phyloP scores from a whole-genome alignment of 1,140 invertebrate genomes.

The Anastatus disparis region DNA sequence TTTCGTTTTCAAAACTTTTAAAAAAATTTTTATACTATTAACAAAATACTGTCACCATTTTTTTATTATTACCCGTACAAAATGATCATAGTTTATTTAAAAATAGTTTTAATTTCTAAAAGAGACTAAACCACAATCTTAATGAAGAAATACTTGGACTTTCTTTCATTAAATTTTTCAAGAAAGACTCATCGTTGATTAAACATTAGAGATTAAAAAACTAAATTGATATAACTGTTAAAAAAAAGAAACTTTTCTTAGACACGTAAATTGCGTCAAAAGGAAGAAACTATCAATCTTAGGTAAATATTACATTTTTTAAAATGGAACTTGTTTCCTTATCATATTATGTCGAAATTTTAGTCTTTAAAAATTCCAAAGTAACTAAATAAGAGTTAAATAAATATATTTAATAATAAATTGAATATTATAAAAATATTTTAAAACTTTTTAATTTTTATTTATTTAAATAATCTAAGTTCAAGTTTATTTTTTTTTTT shows the following conservation, averaged over 20 bases:
- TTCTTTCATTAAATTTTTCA: background rate
- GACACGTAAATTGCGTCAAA: slow-evolving; percentile 2
- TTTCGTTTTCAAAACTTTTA: no score
- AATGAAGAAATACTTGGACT: no score
- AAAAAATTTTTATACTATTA: no score
- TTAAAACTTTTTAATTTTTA: no score
- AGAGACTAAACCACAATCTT: no score
- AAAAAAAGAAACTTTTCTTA: background rate
- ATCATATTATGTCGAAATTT: background rate
- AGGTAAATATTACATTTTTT: slow-evolving; percentile 3
- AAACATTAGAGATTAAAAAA: background rate
- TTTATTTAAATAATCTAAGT: no score
- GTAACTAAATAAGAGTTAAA: background rate
- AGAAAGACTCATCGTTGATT: background rate
- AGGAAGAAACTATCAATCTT: slow-evolving; percentile 24
- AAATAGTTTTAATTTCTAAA: no score
- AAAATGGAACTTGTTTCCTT: slow-evolving; percentile 7
- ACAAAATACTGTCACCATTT: no score
- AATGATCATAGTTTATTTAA: no score
- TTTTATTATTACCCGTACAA: no score
- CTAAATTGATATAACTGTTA: background rate
- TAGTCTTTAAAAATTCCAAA: background rate
- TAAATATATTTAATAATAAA: background rate
- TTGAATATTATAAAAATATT: no score
- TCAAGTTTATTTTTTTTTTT: no score